Evolutionary conservation across 1,140 invertebrate genomes (phyloP), one percentile per base, ranked within the genome.

Genomic region (Watersipora subatra): DNA sequence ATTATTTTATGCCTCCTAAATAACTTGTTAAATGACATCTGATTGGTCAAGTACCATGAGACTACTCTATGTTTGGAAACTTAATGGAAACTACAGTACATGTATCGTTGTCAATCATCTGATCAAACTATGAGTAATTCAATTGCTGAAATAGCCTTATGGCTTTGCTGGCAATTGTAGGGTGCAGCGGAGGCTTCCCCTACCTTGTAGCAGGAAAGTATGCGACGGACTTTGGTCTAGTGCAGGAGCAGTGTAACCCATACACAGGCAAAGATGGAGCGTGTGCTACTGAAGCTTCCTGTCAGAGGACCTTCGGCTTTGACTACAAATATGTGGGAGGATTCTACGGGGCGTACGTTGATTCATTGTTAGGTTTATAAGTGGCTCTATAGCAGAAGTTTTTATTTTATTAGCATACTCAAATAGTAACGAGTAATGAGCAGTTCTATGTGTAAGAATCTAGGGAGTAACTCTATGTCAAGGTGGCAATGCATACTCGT

Each of bases 141-240:
- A n/a, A n/a, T n/a, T n/a, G n/a, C n/a, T n/a, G n/a, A n/a, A n/a
- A n/a, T n/a, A n/a, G n/a, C n/a, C n/a, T n/a, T n/a, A 7, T n/a
- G 57, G 28, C 56, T 22, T 64, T 28, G 2, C 46, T 65, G 20
- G 20, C 15, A 2, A 63, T 64, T 66, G 26, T 65, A 73, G 76
- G 83, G 2, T 84, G 84, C 72, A 75, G 74, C 1, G 84, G 84
- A 22, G 84, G 84, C 1, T 84, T 84, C 67, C 78, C 82, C 1
- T 85, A 84, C 68, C 76, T 84, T 55, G 80, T 84, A 69, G 82
- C 74, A 63, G 82, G 84, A 20, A 80, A 79, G 65, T 81, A 79
- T 70, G 77, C 75, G 2, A 77, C 83, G 71, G 83, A 84, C 68
- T 84, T 78, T 74, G 83, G 83, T 20, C 67, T 84, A 2, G 79